phyloP scores from a whole-genome alignment of 2,113 vertebrate genomes.

The Pelobates fuscus region DNA sequence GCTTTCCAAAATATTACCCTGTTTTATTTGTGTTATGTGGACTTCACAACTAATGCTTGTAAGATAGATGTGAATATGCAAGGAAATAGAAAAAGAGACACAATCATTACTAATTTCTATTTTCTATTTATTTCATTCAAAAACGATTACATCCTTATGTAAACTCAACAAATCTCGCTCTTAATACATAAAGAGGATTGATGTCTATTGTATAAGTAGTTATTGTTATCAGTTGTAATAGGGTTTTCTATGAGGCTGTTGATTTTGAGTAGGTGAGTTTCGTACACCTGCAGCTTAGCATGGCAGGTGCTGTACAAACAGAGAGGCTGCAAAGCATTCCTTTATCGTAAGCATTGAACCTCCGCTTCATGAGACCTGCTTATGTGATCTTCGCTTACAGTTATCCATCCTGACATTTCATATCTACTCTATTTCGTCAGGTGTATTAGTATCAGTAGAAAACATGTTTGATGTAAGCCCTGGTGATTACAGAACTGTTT shows the following conservation, averaged over 20 bases:
- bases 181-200: too few species aligned
- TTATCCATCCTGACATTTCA: constrained; percentile 1
- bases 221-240: not conserved
- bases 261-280: constrained; percentile 26
- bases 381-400: constrained; percentile 18
- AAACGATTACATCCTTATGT: too few species aligned
- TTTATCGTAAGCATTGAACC: constrained; percentile 3
- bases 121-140: too few species aligned
- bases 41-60: too few species aligned
- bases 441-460: not conserved
- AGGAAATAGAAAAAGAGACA: too few species aligned
- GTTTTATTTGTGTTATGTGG: too few species aligned
- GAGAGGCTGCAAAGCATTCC: constrained; percentile 2
- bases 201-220: not conserved
- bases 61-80: too few species aligned
- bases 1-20: too few species aligned
- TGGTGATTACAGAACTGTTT: too few species aligned
- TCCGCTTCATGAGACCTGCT: constrained; percentile 5
- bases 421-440: not conserved
- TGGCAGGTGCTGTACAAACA: constrained; percentile 30
- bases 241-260: not conserved
- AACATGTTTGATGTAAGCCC: too few species aligned
- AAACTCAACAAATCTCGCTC: too few species aligned
- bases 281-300: constrained; percentile 23
- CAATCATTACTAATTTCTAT: too few species aligned